A percentile compares a stretch with the other conserved stretches of the same genome.
These are phyloP conservation scores for Neogobius melanostomus DNA, from an alignment of 2,113 vertebrate genomes.

Conservation along the genomic window DNA sequence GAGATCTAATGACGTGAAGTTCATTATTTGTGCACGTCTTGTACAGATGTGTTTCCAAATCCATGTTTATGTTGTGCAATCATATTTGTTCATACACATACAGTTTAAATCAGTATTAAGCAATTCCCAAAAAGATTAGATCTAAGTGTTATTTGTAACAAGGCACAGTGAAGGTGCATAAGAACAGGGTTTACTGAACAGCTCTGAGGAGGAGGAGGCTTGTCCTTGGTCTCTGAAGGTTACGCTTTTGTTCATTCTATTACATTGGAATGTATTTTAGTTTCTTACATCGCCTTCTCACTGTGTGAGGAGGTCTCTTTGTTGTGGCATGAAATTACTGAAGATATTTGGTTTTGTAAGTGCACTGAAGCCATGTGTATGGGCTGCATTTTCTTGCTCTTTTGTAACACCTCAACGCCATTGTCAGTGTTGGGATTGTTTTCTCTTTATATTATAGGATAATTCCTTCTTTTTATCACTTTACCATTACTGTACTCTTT, in stretches of 20 bases:
- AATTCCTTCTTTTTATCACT: conserved; percentile 5
- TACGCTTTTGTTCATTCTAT: conserved; percentile 53
- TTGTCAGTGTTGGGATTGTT: conserved; percentile 19
- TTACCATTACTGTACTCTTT: not conserved
- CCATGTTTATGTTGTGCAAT: not conserved
- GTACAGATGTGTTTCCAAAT: not conserved
- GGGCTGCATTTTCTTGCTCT: conserved; percentile 62
- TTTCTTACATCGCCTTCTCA: conserved; percentile 26
- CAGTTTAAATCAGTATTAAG: not conserved
- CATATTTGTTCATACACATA: not conserved
- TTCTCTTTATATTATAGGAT: conserved; percentile 27
- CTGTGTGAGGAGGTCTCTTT: conserved; percentile 72
- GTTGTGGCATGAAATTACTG: conserved; percentile 50
- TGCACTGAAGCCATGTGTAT: conserved; percentile 74
- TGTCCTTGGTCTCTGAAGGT: conserved; percentile 26
- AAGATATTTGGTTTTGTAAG: conserved; percentile 37
- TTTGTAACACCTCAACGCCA: conserved; percentile 10
- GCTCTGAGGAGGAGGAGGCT: conserved; percentile 33
- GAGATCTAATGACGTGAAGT: conserved; percentile 14
- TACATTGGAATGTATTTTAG: conserved; percentile 80
- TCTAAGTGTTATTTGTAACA: conserved; percentile 7
- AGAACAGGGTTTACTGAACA: conserved; percentile 20
- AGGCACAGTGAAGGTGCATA: conserved; percentile 29
- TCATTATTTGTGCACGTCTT: not conserved
- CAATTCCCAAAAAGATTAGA: conserved; percentile 2